Evolutionary conservation across 64 coral and sea anemone species (phyloP).

Genomic region (Hydrozoanthus tunicans): DNA sequence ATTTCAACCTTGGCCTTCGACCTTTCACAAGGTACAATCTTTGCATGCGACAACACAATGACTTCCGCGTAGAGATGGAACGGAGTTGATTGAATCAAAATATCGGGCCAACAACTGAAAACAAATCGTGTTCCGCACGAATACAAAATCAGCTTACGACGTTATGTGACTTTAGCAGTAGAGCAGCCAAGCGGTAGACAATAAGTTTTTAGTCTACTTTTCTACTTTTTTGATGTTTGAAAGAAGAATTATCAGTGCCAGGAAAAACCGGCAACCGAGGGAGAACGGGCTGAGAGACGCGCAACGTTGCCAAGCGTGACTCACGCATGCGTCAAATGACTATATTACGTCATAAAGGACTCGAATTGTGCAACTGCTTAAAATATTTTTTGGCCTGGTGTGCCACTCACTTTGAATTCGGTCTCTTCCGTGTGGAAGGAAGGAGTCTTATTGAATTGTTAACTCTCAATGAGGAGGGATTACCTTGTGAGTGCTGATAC

Average conservation of each 20-base stretch:
- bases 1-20: too few relatives aligned
- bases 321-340: constrained; percentile 69
- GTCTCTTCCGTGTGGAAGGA: constrained; percentile 88
- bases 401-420: constrained; percentile 59
- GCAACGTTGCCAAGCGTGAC: constrained; percentile 51
- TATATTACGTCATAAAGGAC: constrained; percentile 89
- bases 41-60: too few relatives aligned
- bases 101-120: too few relatives aligned
- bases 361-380: constrained; percentile 98
- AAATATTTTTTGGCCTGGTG: constrained; percentile 92
- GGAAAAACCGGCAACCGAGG: neutral
- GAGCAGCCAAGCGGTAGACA: neutral
- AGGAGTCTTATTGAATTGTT: constrained; percentile 57
- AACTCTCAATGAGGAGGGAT: constrained; percentile 93
- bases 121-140: too few relatives aligned
- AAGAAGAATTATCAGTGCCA: too few relatives aligned
- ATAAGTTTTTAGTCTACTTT: neutral
- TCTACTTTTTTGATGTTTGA: too few relatives aligned
- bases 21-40: too few relatives aligned
- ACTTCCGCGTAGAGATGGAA: too few relatives aligned
- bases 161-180: neutral
- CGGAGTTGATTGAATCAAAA: too few relatives aligned
- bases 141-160: too few relatives aligned
- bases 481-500: constrained; percentile 66
- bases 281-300: constrained; percentile 18